A percentile compares a stretch with the other conserved stretches of the same genome.
phyloP scores from a whole-genome alignment of 1,140 invertebrate genomes.

The Papilio polytes region DNA sequence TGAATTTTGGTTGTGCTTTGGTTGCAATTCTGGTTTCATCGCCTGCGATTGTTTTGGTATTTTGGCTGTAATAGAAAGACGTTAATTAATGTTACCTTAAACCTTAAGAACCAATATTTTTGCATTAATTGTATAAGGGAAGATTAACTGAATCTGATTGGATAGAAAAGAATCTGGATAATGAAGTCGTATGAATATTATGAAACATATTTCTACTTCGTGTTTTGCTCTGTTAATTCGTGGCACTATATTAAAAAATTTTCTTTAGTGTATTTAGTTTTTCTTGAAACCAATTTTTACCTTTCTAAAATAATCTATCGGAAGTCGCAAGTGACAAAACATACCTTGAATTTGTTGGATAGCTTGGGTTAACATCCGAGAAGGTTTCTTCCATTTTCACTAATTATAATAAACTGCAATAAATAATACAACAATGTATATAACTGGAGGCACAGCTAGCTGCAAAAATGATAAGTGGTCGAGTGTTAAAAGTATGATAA shows the following conservation, averaged over 20 bases:
- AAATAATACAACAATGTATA: neutral
- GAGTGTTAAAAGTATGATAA: constrained; percentile 12
- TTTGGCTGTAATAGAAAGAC: neutral
- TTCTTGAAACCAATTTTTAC: too few relatives aligned
- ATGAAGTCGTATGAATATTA: too few relatives aligned
- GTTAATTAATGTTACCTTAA: neutral
- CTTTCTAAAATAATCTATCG: neutral
- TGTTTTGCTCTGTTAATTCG: too few relatives aligned
- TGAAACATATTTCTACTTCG: too few relatives aligned
- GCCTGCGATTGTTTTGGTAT: neutral
- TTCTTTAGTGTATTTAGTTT: too few relatives aligned
- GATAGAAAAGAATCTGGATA: too few relatives aligned
- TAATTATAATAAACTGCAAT: neutral
- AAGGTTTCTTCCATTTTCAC: constrained; percentile 12
- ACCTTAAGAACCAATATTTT: neutral
- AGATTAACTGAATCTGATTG: too few relatives aligned
- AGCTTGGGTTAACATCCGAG: neutral
- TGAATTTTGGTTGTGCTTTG: constrained; percentile 37
- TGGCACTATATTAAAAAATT: too few relatives aligned
- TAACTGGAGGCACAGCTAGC: neutral
- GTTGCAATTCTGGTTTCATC: neutral
- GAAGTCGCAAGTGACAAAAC: neutral
- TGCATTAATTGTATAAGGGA: too few relatives aligned
- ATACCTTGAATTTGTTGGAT: constrained; percentile 11
- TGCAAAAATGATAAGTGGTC: neutral